Conservation (phyloP, 2,888 invertebrate species). For the Cremastobaeus sp. region DNA sequence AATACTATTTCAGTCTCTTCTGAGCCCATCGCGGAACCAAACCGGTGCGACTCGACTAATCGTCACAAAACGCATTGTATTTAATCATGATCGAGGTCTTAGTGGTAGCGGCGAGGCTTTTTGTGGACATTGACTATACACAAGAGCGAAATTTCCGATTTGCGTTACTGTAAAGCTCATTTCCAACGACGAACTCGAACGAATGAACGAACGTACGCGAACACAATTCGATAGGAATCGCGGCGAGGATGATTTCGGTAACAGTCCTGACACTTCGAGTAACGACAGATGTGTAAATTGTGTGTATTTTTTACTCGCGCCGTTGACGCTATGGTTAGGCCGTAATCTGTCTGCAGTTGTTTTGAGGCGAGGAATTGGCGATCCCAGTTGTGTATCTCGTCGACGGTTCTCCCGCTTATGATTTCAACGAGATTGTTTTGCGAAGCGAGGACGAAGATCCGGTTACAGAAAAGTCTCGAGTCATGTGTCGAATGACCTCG, state of each 20-base stretch:
- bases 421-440: slow-evolving; percentile 7
- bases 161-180: slow-evolving; percentile 18
- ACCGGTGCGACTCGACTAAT: slow-evolving; percentile 64
- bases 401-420: slow-evolving; percentile 3
- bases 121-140: slow-evolving; percentile 37
- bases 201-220: too few species aligned
- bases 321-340: slow-evolving; percentile 13
- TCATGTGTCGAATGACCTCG: slow-evolving; percentile 62
- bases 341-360: slow-evolving; percentile 13
- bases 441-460: slow-evolving; percentile 11
- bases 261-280: too few species aligned
- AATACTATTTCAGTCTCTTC: slow-evolving; percentile 54
- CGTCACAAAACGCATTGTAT: slow-evolving; percentile 67
- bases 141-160: slow-evolving; percentile 17
- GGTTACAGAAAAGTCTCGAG: slow-evolving; percentile 59
- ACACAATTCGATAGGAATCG: too few species aligned
- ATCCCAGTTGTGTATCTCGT: slow-evolving; percentile 14
- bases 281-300: slow-evolving; percentile 37
- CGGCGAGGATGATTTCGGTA: too few species aligned
- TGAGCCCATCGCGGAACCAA: slow-evolving; percentile 42
- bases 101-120: slow-evolving; percentile 54
- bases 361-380: not conserved
- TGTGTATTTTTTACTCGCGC: slow-evolving; percentile 43
- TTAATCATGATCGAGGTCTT: slow-evolving; percentile 65
- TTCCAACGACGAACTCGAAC: slow-evolving; percentile 27